phyloP scores from a whole-genome alignment of 2,888 invertebrate genomes.

The Agrochola macilenta region DNA sequence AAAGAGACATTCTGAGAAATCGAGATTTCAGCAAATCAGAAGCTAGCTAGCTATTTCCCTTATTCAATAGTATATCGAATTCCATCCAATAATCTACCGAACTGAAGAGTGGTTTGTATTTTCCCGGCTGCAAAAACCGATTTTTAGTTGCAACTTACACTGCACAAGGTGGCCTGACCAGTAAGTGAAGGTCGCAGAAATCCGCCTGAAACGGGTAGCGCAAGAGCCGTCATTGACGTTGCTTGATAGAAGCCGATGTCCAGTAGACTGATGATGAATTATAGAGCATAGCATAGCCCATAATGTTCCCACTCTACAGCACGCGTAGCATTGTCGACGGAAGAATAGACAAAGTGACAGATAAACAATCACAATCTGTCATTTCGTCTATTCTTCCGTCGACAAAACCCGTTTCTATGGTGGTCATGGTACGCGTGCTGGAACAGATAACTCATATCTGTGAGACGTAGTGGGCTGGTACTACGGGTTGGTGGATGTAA shows the following conservation, averaged over 20 bases:
- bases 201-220: neutral
- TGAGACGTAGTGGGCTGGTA: neutral
- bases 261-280: neutral
- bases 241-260: neutral
- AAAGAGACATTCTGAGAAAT: too few relatives aligned
- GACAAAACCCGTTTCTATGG: too few relatives aligned
- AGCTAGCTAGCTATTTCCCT: neutral
- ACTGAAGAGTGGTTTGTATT: neutral
- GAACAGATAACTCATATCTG: neutral
- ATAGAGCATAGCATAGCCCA: neutral
- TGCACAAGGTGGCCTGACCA: neutral
- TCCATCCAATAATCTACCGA: neutral
- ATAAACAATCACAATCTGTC: too few relatives aligned
- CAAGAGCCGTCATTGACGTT: neutral
- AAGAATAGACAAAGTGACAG: too few relatives aligned
- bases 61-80: neutral
- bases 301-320: neutral
- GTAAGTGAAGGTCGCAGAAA: neutral
- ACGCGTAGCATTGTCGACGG: too few relatives aligned
- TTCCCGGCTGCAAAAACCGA: neutral
- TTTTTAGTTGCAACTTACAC: neutral
- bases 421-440: neutral
- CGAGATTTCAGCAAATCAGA: neutral
- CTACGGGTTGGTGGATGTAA: neutral
- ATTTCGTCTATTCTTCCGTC: too few relatives aligned